A percentile compares a stretch with the other conserved stretches of the same genome.
Evolutionary conservation across 2,888 invertebrate species (phyloP).

Genomic region (Athalia circularis): DNA sequence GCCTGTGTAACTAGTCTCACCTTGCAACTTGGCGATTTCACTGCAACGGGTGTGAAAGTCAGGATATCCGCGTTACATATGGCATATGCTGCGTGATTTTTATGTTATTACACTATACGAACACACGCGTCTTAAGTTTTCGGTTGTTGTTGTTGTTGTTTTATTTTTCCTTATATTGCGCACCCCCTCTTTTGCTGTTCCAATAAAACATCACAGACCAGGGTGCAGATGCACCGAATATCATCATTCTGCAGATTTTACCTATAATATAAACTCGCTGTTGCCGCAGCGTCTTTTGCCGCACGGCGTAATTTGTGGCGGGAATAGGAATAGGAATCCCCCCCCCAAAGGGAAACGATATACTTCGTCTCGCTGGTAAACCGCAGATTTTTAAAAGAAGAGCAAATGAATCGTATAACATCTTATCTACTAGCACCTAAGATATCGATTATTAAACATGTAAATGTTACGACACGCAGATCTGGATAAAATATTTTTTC

Average conservation of each 20-base stretch:
- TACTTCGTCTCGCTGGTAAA: conserved; percentile 11
- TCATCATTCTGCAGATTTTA: not conserved
- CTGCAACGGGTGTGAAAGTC: conserved; percentile 38
- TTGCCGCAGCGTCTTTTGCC: conserved; percentile 1
- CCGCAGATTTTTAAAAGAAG: conserved; percentile 9
- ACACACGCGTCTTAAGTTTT: not conserved
- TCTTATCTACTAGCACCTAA: not conserved
- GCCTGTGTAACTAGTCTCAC: not conserved
- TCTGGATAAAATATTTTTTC: no score
- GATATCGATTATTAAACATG: not conserved
- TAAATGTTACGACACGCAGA: no score
- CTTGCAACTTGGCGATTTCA: conserved; percentile 38
- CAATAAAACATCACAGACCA: not conserved
- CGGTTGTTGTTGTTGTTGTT: not conserved
- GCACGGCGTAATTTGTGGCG: conserved; percentile 32
- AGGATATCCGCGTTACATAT: conserved; percentile 20
- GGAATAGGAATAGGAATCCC: not conserved
- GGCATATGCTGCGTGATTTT: not conserved
- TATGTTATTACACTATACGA: not conserved
- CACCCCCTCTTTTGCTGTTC: not conserved
- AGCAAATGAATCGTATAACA: conserved; percentile 25
- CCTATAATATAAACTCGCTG: not conserved
- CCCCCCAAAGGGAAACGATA: conserved; percentile 18
- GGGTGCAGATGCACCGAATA: not conserved
- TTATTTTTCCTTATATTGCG: not conserved